Evolutionary conservation across 2,113 vertebrate genomes (phyloP).

Genomic region (Felis chaus): DNA sequence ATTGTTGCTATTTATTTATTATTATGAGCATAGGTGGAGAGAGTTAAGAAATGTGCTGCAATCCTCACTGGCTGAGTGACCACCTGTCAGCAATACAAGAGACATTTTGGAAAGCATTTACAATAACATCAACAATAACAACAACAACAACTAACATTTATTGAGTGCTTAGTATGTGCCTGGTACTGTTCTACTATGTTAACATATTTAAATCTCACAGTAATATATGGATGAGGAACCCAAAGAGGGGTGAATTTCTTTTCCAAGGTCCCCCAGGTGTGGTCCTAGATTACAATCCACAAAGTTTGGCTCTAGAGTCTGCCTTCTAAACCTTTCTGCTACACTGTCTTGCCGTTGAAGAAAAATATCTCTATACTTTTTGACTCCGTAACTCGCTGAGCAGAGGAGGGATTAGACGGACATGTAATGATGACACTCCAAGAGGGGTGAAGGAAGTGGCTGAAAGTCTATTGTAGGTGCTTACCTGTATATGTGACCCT

Average conservation of each 20-base stretch:
- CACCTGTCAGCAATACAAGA: neutral
- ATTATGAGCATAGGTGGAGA: neutral
- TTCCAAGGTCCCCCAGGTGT: neutral
- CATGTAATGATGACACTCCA: neutral
- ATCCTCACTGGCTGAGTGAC: neutral
- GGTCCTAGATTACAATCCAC: neutral
- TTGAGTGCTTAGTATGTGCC: neutral
- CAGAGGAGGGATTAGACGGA: neutral
- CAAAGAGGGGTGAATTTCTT: neutral
- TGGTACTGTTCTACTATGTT: neutral
- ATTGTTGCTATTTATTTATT: neutral
- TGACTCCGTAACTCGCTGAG: neutral
- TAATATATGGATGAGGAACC: neutral
- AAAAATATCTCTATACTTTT: constrained; percentile 1
- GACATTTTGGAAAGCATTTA: neutral
- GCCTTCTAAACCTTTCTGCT: neutral
- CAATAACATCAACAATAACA: neutral
- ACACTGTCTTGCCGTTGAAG: constrained; percentile 9
- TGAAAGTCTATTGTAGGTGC: neutral
- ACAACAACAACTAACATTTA: neutral
- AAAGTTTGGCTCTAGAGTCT: constrained; percentile 6
- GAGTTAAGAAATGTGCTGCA: neutral
- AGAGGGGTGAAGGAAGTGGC: neutral
- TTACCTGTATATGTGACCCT: constrained; percentile 76
- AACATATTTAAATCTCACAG: neutral